Conservation (phyloP, 1,140 invertebrate genomes). For the Acromyrmex heyeri region DNA sequence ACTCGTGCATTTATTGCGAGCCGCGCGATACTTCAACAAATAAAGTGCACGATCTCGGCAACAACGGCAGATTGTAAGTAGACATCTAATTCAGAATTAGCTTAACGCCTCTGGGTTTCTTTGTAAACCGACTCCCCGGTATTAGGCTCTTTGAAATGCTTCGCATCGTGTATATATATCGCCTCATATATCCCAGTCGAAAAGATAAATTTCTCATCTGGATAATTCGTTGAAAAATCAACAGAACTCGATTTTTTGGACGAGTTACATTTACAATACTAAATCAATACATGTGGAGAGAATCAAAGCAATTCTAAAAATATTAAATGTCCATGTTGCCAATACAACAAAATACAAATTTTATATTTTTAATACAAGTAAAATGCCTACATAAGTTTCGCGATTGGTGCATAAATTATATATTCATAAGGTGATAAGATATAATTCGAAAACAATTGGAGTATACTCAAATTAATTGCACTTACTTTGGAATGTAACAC, state of each 20-base stretch:
- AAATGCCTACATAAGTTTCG: too few relatives aligned
- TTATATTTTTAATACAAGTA: too few relatives aligned
- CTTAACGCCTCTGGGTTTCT: constrained; percentile 35
- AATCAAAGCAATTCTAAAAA: neutral
- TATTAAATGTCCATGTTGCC: neutral
- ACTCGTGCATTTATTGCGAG: neutral
- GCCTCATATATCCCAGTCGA: neutral
- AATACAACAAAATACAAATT: neutral
- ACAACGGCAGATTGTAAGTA: constrained; percentile 47
- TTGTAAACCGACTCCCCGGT: constrained; percentile 51
- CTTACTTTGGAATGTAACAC: too few relatives aligned
- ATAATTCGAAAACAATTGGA: too few relatives aligned
- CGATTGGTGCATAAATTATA: too few relatives aligned
- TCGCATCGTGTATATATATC: neutral
- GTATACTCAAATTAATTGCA: too few relatives aligned
- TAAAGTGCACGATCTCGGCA: constrained; percentile 32
- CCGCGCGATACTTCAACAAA: constrained; percentile 22
- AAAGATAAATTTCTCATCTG: neutral
- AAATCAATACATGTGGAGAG: neutral
- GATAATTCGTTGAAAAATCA: constrained; percentile 14
- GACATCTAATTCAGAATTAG: constrained; percentile 58
- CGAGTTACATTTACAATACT: neutral
- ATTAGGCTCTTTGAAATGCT: constrained; percentile 35
- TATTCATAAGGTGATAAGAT: too few relatives aligned
- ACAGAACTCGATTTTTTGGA: neutral